Percentiles rank a stretch among this genome's conserved stretches.
Conservation (phyloP, 1,140 invertebrate genomes). For the Cecropterus lyciades region DNA sequence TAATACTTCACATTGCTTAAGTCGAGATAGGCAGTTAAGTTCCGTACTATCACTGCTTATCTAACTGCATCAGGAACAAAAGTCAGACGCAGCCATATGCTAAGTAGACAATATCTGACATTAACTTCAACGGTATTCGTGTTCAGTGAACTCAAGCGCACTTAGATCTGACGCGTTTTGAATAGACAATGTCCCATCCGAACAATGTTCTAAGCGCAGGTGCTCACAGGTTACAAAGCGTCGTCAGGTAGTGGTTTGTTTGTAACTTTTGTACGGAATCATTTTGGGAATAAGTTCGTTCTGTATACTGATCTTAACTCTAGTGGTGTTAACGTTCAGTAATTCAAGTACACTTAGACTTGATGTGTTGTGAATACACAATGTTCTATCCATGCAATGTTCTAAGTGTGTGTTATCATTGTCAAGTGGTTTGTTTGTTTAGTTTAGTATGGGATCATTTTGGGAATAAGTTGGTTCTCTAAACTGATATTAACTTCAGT, state of each 20-base stretch:
- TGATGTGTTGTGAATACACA: slow-evolving; percentile 10
- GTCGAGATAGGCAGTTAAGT: too few species aligned
- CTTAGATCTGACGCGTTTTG: slow-evolving; percentile 4
- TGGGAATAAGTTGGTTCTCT: not conserved
- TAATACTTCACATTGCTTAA: too few species aligned
- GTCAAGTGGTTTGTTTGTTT: not conserved
- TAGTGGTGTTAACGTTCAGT: slow-evolving; percentile 1
- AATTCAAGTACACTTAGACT: slow-evolving; percentile 7
- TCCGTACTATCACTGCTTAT: too few species aligned
- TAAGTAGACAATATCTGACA: slow-evolving; percentile 8
- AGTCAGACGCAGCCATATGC: not conserved
- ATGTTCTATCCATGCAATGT: not conserved
- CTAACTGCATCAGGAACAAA: too few species aligned
- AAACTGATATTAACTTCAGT: too few species aligned
- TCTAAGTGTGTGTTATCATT: too few species aligned
- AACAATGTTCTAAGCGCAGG: not conserved
- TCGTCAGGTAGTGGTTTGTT: not conserved
- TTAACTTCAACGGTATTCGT: not conserved
- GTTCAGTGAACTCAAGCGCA: slow-evolving; percentile 16
- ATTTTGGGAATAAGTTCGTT: not conserved
- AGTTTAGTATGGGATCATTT: not conserved
- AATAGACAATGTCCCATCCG: slow-evolving; percentile 17
- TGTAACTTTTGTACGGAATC: not conserved
- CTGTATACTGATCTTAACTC: not conserved
- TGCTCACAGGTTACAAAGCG: slow-evolving; percentile 6